Conservation (phyloP, 2,888 invertebrate species). For the Platycheirus albimanus region DNA sequence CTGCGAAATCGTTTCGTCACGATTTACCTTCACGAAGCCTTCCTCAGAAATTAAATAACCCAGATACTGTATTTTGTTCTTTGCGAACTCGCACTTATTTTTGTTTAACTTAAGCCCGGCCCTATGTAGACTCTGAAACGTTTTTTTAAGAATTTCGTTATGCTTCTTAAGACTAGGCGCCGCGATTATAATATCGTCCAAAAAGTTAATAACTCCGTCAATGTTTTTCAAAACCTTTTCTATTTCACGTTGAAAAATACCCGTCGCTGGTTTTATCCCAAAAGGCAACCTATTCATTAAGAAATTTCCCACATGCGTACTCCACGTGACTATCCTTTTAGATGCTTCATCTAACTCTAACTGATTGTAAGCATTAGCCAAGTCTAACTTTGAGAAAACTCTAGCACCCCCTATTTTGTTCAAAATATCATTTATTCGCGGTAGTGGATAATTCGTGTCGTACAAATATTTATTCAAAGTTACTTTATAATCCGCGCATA, state of each 20-base stretch:
- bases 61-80: too few relatives aligned
- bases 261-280: slow-evolving; percentile 78
- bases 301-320: slow-evolving; percentile 78
- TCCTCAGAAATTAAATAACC: too few relatives aligned
- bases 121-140: too few relatives aligned
- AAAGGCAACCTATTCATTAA: slow-evolving; percentile 77
- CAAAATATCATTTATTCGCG: slow-evolving; percentile 16
- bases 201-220: too few relatives aligned
- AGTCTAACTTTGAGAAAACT: slow-evolving; percentile 8
- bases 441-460: slow-evolving; percentile 30
- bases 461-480: neutral
- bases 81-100: too few relatives aligned
- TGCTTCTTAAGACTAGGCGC: too few relatives aligned
- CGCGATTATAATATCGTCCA: too few relatives aligned
- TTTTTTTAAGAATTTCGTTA: too few relatives aligned
- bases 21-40: too few relatives aligned
- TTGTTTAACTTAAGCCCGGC: too few relatives aligned
- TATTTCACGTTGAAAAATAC: slow-evolving; percentile 77
- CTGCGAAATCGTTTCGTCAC: slow-evolving; percentile 22
- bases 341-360: slow-evolving; percentile 77
- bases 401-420: neutral
- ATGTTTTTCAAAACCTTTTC: slow-evolving; percentile 49
- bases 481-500: neutral
- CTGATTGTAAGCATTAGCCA: slow-evolving; percentile 78
- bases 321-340: slow-evolving; percentile 75